Percentiles rank a stretch among this genome's conserved stretches.
phyloP scores from a whole-genome alignment of 1,140 invertebrate genomes.

The Sarcophaga peregrina region DNA sequence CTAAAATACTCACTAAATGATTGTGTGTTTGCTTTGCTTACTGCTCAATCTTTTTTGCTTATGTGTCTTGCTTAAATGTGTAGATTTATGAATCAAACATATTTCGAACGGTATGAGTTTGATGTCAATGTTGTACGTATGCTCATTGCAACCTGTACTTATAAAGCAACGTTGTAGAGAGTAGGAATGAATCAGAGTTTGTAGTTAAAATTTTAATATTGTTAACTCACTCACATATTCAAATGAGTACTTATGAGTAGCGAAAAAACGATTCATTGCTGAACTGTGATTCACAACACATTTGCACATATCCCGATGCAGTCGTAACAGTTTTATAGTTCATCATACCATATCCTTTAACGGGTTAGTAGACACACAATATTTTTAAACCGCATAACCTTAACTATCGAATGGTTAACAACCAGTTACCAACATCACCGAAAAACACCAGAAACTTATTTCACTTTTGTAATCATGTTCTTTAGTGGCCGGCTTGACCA shows the following conservation, averaged over 20 bases:
- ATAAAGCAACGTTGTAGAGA: not conserved
- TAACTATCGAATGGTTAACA: not conserved
- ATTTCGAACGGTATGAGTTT: too few relatives aligned
- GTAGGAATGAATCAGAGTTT: not conserved
- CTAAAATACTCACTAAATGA: too few relatives aligned
- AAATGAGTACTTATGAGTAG: too few relatives aligned
- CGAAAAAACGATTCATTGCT: too few relatives aligned
- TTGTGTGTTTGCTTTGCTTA: too few relatives aligned
- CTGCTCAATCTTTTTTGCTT: too few relatives aligned
- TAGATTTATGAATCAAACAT: too few relatives aligned
- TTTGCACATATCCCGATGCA: not conserved
- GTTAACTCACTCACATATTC: too few relatives aligned
- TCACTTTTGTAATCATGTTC: conserved; percentile 23
- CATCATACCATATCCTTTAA: not conserved
- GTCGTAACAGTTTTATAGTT: not conserved
- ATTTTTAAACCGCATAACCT: not conserved
- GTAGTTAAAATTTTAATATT: not conserved
- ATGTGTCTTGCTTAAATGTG: too few relatives aligned
- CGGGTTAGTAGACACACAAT: not conserved
- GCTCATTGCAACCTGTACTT: too few relatives aligned
- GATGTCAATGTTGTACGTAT: too few relatives aligned
- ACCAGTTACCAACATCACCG: not conserved
- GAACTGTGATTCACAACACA: too few relatives aligned
- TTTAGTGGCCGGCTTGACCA: conserved; percentile 35
- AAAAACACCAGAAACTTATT: not conserved